phyloP scores from a whole-genome alignment of 2,888 invertebrate species.

The Eulithis testata region DNA sequence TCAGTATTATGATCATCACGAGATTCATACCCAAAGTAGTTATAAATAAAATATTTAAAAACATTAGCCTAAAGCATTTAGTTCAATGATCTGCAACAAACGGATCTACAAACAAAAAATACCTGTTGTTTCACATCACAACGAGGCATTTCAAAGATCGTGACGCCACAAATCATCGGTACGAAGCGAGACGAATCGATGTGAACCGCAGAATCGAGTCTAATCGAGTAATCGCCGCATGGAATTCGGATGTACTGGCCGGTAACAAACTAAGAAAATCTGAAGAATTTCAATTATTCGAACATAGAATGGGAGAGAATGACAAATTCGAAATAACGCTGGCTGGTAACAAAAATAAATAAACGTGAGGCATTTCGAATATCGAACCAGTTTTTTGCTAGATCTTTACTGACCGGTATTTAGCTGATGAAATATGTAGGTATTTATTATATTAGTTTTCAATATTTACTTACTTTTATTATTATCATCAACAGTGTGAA shows the following conservation, averaged over 20 bases:
- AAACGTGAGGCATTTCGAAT: background rate
- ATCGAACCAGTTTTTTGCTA: no score
- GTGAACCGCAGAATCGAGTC: conserved; percentile 64
- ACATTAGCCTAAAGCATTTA: conserved; percentile 24
- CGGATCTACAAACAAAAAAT: conserved; percentile 40
- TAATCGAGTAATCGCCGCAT: conserved; percentile 54
- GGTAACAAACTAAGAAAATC: conserved; percentile 57
- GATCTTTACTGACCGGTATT: no score
- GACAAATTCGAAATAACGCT: conserved; percentile 35
- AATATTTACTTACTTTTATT: no score
- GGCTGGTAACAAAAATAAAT: conserved; percentile 1
- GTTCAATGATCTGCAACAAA: conserved; percentile 38
- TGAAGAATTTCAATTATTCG: conserved; percentile 60
- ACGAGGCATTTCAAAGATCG: conserved; percentile 60
- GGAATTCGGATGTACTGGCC: conserved; percentile 49
- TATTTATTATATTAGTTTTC: no score
- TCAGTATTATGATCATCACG: background rate
- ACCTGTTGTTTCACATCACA: conserved; percentile 53
- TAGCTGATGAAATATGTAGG: no score
- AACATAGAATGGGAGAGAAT: conserved; percentile 50
- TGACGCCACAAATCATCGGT: conserved; percentile 68
- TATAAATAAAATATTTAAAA: background rate
- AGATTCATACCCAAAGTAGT: background rate
- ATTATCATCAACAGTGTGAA: no score
- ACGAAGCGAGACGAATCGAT: conserved; percentile 68